These are phyloP conservation scores for Lordiphosa andalusiaca DNA, from an alignment of 2,888 invertebrate genomes.

Conservation along the genomic window DNA sequence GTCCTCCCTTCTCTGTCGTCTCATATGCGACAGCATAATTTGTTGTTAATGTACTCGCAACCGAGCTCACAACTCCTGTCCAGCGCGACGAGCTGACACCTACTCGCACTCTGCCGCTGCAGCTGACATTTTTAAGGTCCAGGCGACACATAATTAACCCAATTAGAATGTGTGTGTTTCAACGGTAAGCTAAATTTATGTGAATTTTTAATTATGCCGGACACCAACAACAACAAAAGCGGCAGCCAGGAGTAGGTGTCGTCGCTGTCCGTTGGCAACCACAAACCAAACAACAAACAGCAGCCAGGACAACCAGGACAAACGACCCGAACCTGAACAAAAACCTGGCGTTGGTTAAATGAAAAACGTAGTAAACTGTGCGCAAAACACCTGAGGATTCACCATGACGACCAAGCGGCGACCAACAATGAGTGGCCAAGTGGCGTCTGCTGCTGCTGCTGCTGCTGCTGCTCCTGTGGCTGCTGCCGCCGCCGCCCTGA, in stretches of 20 bases:
- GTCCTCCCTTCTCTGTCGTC: slow-evolving; percentile 15
- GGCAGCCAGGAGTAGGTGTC: slow-evolving; percentile 38
- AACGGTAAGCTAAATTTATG: slow-evolving; percentile 76
- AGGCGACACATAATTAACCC: slow-evolving; percentile 78
- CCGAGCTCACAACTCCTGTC: slow-evolving; percentile 45
- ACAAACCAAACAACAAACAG: slow-evolving; percentile 29
- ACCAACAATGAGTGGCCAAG: slow-evolving; percentile 72
- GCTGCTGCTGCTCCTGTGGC: slow-evolving; percentile 17
- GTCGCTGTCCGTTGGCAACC: slow-evolving; percentile 52
- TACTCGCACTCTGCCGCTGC: slow-evolving; percentile 18
- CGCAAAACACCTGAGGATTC: slow-evolving; percentile 78
- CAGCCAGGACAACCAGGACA: slow-evolving; percentile 41
- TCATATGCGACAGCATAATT: slow-evolving; percentile 63
- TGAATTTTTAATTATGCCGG: slow-evolving; percentile 73
- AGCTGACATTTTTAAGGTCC: slow-evolving; percentile 73
- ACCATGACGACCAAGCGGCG: slow-evolving; percentile 57
- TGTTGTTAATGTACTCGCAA: slow-evolving; percentile 63
- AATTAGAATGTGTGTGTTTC: slow-evolving; percentile 73
- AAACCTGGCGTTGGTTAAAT: slow-evolving; percentile 57
- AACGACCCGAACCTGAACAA: slow-evolving; percentile 45
- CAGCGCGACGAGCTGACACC: slow-evolving; percentile 40
- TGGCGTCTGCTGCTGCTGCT: slow-evolving; percentile 49
- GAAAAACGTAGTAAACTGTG: slow-evolving; percentile 74
- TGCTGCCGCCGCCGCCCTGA: slow-evolving; percentile 4
- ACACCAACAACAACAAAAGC: slow-evolving; percentile 28